Evolutionary conservation across 2,113 vertebrate genomes (phyloP), one percentile per base, ranked within the genome.

Genomic region (Nothocercus nigrocapillus): DNA sequence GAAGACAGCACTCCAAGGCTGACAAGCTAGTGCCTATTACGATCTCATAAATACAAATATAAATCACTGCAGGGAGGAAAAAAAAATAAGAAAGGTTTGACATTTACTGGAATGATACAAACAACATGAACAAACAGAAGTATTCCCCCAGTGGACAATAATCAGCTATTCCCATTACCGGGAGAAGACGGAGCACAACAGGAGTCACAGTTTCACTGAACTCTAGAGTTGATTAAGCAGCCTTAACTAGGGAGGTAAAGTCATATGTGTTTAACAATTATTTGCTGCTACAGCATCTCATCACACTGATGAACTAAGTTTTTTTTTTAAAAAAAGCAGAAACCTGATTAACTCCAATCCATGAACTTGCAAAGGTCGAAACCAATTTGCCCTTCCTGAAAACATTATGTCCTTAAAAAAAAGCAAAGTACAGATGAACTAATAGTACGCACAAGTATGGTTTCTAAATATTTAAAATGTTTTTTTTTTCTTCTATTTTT

Each of bases 1-100:
- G 70, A 86, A 76, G 76, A 68, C 84, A 69, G 74, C 34, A 94
- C 69, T 64, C 28, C 44, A 80, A 74, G 79, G 54, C 62, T 82
- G 77, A 82, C 84, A 94, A 75, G 20, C n/a, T 49, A 94, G 54
- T 76, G 58, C 28, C 74, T 85, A 72, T 38, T 66, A 83, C 30
- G 44, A 85, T 80, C 66, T 82, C 93, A 94, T 24, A 94, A 92
- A 94, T 64, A 54, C 42, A 85, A 51, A 80, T 47, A 88, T 32
- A 90, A 94, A 87, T 77, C 69, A 30, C 62, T 12, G 42, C 36
- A 54, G 53, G 9, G 25, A 16, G 8, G 51, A 14, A 14, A 17
- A 28, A 82, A 62, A 91, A 81, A 51, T 19, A 27, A 85, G 19
- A 44, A 83, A 79, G 24, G 11, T 79, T 80, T 61, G 59, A 91